These are phyloP conservation scores for Troides oblongomaculatus DNA, from an alignment of 2,888 invertebrate genomes.

Conservation along the genomic window DNA sequence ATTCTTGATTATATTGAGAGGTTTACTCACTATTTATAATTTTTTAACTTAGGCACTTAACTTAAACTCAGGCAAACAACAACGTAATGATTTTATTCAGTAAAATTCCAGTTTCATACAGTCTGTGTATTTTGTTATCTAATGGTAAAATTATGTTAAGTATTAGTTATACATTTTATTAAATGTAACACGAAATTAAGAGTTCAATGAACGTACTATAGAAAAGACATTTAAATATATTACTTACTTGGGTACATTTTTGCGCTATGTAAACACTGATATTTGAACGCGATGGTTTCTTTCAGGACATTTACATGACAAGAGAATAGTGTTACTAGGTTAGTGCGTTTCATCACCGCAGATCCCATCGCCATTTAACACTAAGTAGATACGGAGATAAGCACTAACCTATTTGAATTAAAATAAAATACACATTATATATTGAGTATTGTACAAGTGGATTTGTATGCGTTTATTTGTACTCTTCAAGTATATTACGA, in stretches of 20 bases:
- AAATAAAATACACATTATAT: neutral
- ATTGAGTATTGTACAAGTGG: conserved; percentile 16
- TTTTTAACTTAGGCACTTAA: no score
- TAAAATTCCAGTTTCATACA: conserved; percentile 13
- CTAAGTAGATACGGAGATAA: no score
- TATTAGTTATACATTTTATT: neutral
- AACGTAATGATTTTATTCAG: neutral
- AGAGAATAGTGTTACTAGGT: no score
- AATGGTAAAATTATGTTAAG: neutral
- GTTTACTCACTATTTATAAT: no score
- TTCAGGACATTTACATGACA: neutral
- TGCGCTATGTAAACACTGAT: conserved; percentile 3
- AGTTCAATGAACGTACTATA: neutral
- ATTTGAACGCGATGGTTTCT: neutral
- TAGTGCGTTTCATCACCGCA: no score
- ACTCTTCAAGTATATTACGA: conserved; percentile 45
- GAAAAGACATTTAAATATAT: neutral
- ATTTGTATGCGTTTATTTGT: conserved; percentile 30
- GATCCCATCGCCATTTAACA: no score
- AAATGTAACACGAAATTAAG: neutral
- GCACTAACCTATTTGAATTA: no score
- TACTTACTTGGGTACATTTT: neutral
- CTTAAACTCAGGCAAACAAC: neutral
- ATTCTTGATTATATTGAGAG: no score
- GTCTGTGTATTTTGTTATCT: neutral